These are phyloP conservation scores for Megalonaias nervosa DNA, from an alignment of 1,140 invertebrate genomes.

Conservation along the genomic window DNA sequence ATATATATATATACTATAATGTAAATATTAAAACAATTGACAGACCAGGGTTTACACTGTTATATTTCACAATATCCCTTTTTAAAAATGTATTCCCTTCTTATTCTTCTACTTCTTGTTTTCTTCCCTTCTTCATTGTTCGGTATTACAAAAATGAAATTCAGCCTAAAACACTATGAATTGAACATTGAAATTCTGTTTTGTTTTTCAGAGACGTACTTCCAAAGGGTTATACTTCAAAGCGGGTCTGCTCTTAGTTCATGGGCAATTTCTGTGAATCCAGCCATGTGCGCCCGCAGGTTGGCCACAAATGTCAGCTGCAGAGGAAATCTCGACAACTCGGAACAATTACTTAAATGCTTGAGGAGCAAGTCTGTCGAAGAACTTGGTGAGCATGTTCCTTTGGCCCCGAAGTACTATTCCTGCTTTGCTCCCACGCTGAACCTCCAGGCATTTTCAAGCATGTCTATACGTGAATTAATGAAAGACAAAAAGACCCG, in stretches of 20 bases:
- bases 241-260: conserved; percentile 94
- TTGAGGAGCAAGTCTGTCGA: conserved; percentile 85
- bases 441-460: conserved; percentile 71
- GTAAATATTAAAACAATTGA: too few species aligned
- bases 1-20: too few species aligned
- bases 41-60: too few species aligned
- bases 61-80: too few species aligned
- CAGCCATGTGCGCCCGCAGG: conserved; percentile 87
- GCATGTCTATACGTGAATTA: too few species aligned
- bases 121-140: too few species aligned
- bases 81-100: too few species aligned
- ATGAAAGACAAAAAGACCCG: not conserved
- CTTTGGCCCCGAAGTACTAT: conserved; percentile 70
- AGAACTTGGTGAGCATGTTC: conserved; percentile 82
- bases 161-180: too few species aligned
- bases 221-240: conserved; percentile 95
- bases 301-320: conserved; percentile 92
- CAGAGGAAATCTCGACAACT: conserved; percentile 71
- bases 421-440: conserved; percentile 80
- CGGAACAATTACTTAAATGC: conserved; percentile 83
- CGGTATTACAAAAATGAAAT: too few species aligned
- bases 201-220: conserved; percentile 82
- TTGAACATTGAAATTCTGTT: not conserved
- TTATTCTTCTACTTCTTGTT: too few species aligned
- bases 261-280: conserved; percentile 92